Conservation (phyloP, 1,140 invertebrate genomes). For the Bicyclus anynana region DNA sequence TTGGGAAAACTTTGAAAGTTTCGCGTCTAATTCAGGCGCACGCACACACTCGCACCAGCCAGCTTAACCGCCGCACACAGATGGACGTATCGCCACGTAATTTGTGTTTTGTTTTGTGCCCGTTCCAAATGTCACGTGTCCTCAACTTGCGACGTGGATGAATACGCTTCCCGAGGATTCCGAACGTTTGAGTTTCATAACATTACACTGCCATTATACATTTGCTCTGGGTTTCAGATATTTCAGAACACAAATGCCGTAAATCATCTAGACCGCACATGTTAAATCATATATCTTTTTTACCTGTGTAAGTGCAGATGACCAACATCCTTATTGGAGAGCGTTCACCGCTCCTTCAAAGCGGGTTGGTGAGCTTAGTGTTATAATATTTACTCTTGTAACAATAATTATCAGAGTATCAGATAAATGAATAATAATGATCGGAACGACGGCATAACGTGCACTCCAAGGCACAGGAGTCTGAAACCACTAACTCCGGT, state of each 20-base stretch:
- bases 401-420: too few relatives aligned
- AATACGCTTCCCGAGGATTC: slow-evolving; percentile 21
- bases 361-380: too few relatives aligned
- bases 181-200: slow-evolving; percentile 19
- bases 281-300: too few relatives aligned
- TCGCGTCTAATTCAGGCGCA: slow-evolving; percentile 77
- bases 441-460: too few relatives aligned
- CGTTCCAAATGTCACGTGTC: slow-evolving; percentile 62
- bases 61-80: slow-evolving; percentile 57
- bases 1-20: slow-evolving; percentile 78
- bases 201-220: slow-evolving; percentile 13
- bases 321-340: too few relatives aligned
- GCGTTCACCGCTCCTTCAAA: too few relatives aligned
- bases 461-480: too few relatives aligned
- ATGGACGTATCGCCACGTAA: slow-evolving; percentile 43
- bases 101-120: slow-evolving; percentile 63
- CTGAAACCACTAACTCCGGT: too few relatives aligned
- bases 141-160: slow-evolving; percentile 34
- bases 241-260: neutral
- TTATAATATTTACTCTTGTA: too few relatives aligned
- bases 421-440: too few relatives aligned
- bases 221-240: slow-evolving; percentile 3
- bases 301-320: too few relatives aligned
- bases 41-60: slow-evolving; percentile 57
- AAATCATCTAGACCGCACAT: neutral